Conservation (phyloP, 1,140 invertebrate genomes). For the Trichogramma pretiosum region DNA sequence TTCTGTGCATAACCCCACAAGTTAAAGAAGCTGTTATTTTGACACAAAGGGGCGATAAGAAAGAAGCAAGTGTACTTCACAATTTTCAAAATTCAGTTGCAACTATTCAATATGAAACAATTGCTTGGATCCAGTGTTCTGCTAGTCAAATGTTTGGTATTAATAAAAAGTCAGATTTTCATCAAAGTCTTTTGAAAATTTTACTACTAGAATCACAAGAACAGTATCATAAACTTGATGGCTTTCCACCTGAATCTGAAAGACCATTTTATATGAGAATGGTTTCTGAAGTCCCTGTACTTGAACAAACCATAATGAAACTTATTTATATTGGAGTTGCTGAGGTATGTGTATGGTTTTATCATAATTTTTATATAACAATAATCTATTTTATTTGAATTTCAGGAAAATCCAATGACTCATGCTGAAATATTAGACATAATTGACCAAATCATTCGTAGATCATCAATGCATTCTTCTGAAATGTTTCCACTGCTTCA, state of each 20-base stretch:
- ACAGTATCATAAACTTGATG: slow-evolving; percentile 84
- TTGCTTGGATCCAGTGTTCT: slow-evolving; percentile 77
- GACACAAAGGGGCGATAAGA: slow-evolving; percentile 54
- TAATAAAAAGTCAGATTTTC: slow-evolving; percentile 62
- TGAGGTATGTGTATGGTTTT: slow-evolving; percentile 45
- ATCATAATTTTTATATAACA: slow-evolving; percentile 1
- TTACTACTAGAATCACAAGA: slow-evolving; percentile 78
- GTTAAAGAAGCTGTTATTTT: slow-evolving; percentile 61
- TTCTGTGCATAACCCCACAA: slow-evolving; percentile 68
- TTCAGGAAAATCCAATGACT: slow-evolving; percentile 67
- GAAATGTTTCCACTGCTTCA: slow-evolving; percentile 58
- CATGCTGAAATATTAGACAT: slow-evolving; percentile 78
- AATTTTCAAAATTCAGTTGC: slow-evolving; percentile 64
- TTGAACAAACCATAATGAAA: slow-evolving; percentile 73
- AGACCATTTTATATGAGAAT: slow-evolving; percentile 68
- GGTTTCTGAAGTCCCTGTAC: slow-evolving; percentile 78
- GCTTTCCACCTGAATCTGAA: slow-evolving; percentile 88
- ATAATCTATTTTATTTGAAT: background rate
- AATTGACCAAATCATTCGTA: slow-evolving; percentile 71
- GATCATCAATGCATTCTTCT: slow-evolving; percentile 67
- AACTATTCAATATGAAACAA: slow-evolving; percentile 69
- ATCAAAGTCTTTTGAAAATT: slow-evolving; percentile 78
- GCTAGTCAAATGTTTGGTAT: slow-evolving; percentile 67
- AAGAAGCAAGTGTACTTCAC: slow-evolving; percentile 48
- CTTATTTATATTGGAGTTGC: slow-evolving; percentile 76